Conservation (phyloP, 92 coral and sea anemone genomes). For the Parazoanthus darwini region DNA sequence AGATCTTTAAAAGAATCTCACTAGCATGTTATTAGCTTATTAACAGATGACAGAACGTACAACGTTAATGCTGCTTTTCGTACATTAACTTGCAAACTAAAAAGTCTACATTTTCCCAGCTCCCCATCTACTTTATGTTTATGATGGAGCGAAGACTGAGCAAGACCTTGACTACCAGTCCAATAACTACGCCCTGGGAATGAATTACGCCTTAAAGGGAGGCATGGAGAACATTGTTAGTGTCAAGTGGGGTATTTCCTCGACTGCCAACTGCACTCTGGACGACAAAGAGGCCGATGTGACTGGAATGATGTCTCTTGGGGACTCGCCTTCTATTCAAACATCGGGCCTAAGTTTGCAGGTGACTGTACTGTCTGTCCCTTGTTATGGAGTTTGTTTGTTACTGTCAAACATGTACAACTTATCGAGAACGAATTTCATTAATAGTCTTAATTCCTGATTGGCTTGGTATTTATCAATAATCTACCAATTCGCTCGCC, state of each 20-base stretch:
- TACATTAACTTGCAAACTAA: no score
- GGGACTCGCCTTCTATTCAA: conserved; percentile 82
- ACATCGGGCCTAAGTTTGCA: conserved; percentile 67
- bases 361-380: neutral
- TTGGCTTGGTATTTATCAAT: no score
- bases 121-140: conserved; percentile 73
- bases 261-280: conserved; percentile 66
- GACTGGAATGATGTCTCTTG: conserved; percentile 72
- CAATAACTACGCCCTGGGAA: conserved; percentile 66
- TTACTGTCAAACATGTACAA: no score
- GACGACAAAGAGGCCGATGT: conserved; percentile 78
- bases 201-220: conserved; percentile 73
- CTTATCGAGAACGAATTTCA: no score
- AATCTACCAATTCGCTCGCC: no score
- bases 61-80: no score
- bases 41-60: no score
- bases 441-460: no score
- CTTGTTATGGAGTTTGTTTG: no score
- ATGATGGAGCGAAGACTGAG: conserved; percentile 74
- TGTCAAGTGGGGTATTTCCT: conserved; percentile 89
- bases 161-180: conserved; percentile 83
- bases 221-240: conserved; percentile 56
- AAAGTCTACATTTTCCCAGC: neutral
- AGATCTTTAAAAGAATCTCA: no score
- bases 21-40: no score